These are phyloP conservation scores for Anisognathus igniventris DNA, from an alignment of 2,797 vertebrate genomes.

Conservation along the genomic window DNA sequence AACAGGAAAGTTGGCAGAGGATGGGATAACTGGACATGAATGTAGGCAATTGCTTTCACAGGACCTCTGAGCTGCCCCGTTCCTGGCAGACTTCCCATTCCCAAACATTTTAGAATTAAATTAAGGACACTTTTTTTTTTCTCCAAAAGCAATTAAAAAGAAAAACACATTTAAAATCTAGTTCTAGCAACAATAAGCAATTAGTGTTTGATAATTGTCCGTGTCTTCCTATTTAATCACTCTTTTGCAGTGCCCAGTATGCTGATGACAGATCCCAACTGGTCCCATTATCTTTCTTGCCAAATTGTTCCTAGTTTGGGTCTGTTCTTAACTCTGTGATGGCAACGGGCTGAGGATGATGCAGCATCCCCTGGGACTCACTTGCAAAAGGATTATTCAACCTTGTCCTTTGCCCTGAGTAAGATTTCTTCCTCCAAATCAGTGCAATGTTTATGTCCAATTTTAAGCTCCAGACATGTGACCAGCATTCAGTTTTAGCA, in stretches of 20 bases:
- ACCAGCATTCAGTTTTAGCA: neutral
- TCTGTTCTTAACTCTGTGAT: constrained; percentile 18
- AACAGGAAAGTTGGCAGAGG: neutral
- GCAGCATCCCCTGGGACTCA: accelerated
- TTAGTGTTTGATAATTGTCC: constrained; percentile 38
- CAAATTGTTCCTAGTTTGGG: neutral
- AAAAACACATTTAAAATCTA: constrained; percentile 44
- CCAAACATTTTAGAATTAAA: constrained; percentile 56
- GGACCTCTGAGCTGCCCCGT: constrained; percentile 6
- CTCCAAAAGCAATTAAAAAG: constrained; percentile 54
- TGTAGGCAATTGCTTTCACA: neutral
- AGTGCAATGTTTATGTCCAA: neutral
- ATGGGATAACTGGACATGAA: neutral
- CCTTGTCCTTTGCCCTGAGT: neutral
- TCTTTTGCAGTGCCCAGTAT: constrained; percentile 31
- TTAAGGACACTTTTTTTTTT: constrained; percentile 34
- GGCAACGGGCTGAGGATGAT: neutral
- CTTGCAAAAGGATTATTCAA: neutral
- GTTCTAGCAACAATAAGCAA: constrained; percentile 49
- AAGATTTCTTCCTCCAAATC: neutral
- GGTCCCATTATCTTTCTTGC: neutral
- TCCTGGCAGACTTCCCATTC: constrained; percentile 47
- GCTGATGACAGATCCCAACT: constrained; percentile 35
- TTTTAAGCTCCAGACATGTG: neutral
- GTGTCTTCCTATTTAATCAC: constrained; percentile 51